Evolutionary conservation across 2,113 vertebrate species (phyloP).

Genomic region (Cinclus cinclus): DNA sequence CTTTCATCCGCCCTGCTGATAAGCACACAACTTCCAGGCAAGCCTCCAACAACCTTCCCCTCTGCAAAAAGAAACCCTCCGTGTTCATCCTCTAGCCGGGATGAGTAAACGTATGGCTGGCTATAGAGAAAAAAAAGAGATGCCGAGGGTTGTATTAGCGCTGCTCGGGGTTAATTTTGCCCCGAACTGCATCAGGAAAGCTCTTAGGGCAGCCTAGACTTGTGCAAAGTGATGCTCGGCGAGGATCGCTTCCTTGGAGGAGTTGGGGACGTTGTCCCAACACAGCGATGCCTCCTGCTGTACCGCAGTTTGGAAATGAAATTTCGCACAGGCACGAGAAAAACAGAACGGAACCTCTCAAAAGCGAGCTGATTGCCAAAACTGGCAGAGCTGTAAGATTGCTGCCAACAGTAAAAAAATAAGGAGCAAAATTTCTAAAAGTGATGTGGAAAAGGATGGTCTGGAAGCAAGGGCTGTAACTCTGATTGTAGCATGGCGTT

Average conservation of each 20-base stretch:
- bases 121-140: neutral
- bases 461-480: neutral
- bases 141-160: neutral
- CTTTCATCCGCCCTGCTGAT: neutral
- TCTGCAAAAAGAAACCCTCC: neutral
- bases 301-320: accelerated
- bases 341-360: neutral
- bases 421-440: neutral
- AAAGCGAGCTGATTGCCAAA: neutral
- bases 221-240: neutral
- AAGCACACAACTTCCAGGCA: neutral
- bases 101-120: neutral
- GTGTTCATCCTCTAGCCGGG: neutral
- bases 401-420: neutral
- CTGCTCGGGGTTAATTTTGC: neutral
- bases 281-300: accelerated
- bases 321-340: neutral
- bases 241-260: accelerated
- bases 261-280: neutral
- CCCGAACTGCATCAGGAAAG: neutral
- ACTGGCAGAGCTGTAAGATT: accelerated
- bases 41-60: neutral
- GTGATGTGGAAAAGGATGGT: neutral
- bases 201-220: accelerated
- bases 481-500: accelerated